Evolutionary conservation across 2,113 vertebrate genomes (phyloP).

Genomic region (Dipodomys ordii): DNA sequence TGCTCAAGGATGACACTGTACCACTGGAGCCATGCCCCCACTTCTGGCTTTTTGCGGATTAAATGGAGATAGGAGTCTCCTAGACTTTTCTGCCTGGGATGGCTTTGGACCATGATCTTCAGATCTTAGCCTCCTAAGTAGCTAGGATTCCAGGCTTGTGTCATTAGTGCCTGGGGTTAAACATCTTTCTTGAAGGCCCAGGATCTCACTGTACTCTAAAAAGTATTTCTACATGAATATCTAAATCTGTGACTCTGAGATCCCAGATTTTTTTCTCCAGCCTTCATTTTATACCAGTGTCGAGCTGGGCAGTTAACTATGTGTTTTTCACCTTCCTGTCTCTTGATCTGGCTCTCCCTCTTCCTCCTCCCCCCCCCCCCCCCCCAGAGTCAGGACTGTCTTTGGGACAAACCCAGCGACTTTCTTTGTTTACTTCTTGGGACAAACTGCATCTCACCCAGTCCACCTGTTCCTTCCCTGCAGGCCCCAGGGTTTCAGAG

Average conservation of each 20-base stretch:
- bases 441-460: background rate
- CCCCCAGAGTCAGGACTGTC: background rate
- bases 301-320: background rate
- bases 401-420: conserved; percentile 18
- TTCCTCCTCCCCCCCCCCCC: accelerated
- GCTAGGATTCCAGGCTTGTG: too few species aligned
- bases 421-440: conserved; percentile 68
- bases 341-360: background rate
- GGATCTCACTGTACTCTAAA: background rate
- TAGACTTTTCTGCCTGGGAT: too few species aligned
- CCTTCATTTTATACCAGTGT: background rate
- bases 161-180: too few species aligned
- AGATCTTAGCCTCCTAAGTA: too few species aligned
- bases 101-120: too few species aligned
- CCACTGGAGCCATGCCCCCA: too few species aligned
- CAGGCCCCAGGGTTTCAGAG: background rate
- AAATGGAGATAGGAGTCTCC: too few species aligned
- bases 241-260: accelerated
- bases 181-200: background rate
- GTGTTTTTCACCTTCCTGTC: background rate
- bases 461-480: conserved; percentile 81
- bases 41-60: too few species aligned
- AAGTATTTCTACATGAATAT: background rate
- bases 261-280: background rate
- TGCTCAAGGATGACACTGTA: too few species aligned